Evolutionary conservation across 1,140 invertebrate species (phyloP).

Genomic region (Cotesia chilonis): DNA sequence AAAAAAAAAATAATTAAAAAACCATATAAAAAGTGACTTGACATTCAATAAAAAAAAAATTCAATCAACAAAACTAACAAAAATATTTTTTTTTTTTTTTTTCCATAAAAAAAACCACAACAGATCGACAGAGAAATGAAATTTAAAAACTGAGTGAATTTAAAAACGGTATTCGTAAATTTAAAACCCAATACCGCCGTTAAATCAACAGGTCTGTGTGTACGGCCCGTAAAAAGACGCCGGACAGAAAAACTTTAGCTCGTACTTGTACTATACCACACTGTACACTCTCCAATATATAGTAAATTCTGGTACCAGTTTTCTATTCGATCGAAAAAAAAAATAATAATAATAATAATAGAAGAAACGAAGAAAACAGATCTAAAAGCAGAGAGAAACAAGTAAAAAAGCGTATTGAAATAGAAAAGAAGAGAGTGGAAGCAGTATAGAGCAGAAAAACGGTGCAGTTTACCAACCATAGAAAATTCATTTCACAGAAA

Average conservation of each 20-base stretch:
- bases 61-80: no score
- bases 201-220: constrained; percentile 43
- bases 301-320: no score
- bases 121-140: no score
- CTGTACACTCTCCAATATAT: no score
- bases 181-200: constrained; percentile 2
- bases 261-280: not conserved
- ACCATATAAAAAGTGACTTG: no score
- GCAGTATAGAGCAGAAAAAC: no score
- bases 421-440: no score
- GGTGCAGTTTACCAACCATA: not conserved
- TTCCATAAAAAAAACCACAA: no score
- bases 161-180: no score
- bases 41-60: no score
- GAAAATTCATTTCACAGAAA: constrained; percentile 12
- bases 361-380: not conserved
- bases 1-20: no score
- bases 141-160: not conserved
- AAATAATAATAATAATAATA: not conserved
- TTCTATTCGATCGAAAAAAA: not conserved
- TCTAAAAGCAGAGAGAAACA: constrained; percentile 7
- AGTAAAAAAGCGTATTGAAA: not conserved
- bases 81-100: no score
- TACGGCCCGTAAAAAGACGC: constrained; percentile 34
- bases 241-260: constrained; percentile 20